A percentile compares a stretch with the other conserved stretches of the same genome.
These are phyloP conservation scores for Crossocerus cetratus DNA, from an alignment of 2,888 invertebrate genomes.

Conservation along the genomic window DNA sequence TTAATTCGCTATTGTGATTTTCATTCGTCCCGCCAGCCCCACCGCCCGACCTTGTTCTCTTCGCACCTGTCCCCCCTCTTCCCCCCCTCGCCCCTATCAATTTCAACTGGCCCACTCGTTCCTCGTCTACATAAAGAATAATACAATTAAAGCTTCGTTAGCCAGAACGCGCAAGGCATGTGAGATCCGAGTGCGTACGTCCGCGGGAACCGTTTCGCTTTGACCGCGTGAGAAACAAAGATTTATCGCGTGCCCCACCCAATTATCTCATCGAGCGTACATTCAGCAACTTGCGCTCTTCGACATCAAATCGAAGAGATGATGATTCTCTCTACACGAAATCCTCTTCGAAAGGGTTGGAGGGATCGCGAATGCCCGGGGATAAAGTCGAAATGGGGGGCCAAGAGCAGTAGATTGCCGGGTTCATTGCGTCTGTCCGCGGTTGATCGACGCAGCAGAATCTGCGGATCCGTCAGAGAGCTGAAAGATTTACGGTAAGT, in stretches of 20 bases:
- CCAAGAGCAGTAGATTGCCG: too few relatives aligned
- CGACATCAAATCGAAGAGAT: too few relatives aligned
- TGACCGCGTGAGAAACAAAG: too few relatives aligned
- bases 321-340: too few relatives aligned
- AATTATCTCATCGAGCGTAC: too few relatives aligned
- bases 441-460: too few relatives aligned
- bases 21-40: conserved; percentile 3
- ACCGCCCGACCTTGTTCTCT: neutral
- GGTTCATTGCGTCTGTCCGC: too few relatives aligned
- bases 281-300: too few relatives aligned
- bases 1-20: conserved; percentile 15
- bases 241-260: too few relatives aligned
- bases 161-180: neutral
- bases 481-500: conserved; percentile 3
- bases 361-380: too few relatives aligned
- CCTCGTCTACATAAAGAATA: conserved; percentile 1
- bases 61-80: neutral
- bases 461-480: neutral
- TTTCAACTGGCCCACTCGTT: neutral
- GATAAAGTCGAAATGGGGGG: too few relatives aligned
- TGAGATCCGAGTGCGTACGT: neutral
- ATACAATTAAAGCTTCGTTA: conserved; percentile 1
- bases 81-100: neutral
- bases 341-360: too few relatives aligned
- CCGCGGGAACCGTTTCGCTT: neutral